Evolutionary conservation across 2,888 invertebrate genomes (phyloP).

Genomic region (Tetramorium bicarinatum): DNA sequence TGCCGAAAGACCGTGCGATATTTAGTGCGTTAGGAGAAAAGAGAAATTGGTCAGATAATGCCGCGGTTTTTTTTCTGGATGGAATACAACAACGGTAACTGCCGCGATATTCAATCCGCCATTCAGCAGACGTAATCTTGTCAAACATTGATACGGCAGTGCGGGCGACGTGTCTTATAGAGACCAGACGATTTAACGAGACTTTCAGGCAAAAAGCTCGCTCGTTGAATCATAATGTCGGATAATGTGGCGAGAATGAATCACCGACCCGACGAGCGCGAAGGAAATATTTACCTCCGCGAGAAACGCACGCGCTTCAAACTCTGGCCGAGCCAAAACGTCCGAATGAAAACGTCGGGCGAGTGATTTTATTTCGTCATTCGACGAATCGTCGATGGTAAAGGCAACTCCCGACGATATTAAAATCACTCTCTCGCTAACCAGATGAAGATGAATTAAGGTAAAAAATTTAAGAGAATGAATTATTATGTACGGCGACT

Average conservation of each 20-base stretch:
- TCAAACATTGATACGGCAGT: conserved; percentile 53
- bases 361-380: conserved; percentile 19
- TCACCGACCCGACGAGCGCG: conserved; percentile 30
- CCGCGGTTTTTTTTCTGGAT: conserved; percentile 3
- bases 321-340: not conserved
- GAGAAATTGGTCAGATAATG: not conserved
- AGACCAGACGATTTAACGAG: conserved; percentile 56
- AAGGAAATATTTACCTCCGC: conserved; percentile 56
- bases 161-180: conserved; percentile 38
- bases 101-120: conserved; percentile 41
- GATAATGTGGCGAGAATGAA: conserved; percentile 51
- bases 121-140: conserved; percentile 50
- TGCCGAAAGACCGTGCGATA: not conserved
- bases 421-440: not conserved
- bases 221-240: conserved; percentile 36
- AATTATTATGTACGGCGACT: not conserved
- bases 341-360: not conserved
- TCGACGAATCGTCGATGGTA: not conserved
- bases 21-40: not conserved
- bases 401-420: not conserved
- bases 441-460: not conserved
- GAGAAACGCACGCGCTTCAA: conserved; percentile 21
- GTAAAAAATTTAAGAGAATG: not conserved
- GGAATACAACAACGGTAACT: not conserved
- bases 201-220: conserved; percentile 38